Evolutionary conservation across 2,797 vertebrate species (phyloP), one percentile per base, ranked within the genome.

Genomic region (Esox lucius): DNA sequence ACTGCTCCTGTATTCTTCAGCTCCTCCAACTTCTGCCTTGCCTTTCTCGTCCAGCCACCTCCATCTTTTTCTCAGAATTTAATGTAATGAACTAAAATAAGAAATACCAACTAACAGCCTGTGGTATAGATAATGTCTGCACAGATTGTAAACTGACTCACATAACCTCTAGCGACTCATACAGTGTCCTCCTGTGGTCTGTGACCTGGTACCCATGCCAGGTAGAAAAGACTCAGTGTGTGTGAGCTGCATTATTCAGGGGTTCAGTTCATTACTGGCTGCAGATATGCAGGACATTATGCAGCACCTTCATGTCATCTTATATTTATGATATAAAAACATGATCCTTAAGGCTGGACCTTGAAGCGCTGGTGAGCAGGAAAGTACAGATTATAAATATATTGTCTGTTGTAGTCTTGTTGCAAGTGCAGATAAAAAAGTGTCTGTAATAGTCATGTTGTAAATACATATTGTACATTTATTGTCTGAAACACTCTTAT

Each of bases 131-230:
- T 35, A 2, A 35, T 5, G 33, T 35, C 33, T 2, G 42, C 42
- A 9, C 42, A 9, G 94, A 94, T 95, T 95, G 95, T 91, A 94
- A 93, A 93, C 75, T 84, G 91, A 91, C 91, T 91, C 88, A 74
- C 80, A 80, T 92, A 87, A 92, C 92, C 94, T 92, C 91, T 89
- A 88, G 84, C 84, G 91, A 92, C 91, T 91, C 88, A 74, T 80
- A 80, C 92, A 87, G 92, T 92, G 90, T 84, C 85, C 83, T 85
- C 93, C 87, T 85, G 80, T 86, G 86, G 91, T 91, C 81, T 46
- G 42, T 46, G 42, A 46, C 42, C 89, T 86, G 81, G 83, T 91
- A 90, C 90, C 90, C 86, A 88, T 85, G 89, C 91, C 81, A 86
- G 84, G 84, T 90, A 82, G 85, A 86, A 88, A 85, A 87, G 90